Evolutionary conservation across 2,113 vertebrate genomes (phyloP), one percentile per base, ranked within the genome.

Genomic region (Rhadina sibilatrix): DNA sequence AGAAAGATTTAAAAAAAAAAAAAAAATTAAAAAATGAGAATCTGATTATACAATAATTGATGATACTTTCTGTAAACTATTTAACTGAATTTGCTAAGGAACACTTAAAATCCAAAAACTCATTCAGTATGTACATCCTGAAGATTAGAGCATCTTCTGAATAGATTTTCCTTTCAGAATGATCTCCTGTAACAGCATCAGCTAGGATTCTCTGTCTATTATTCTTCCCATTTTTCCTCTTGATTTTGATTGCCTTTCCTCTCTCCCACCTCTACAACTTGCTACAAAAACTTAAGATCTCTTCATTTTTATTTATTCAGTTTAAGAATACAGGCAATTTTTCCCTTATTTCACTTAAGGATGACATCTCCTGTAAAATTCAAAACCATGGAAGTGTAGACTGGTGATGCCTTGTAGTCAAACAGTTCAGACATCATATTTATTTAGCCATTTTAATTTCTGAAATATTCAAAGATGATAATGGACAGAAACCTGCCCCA

Each of bases 381-480:
- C 63, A 79, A 15, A 82, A 63, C 40, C 17, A 46, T 84, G 19
- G 52, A 87, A 72, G 13, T n/a, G 10, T 46, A 70, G 37, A 37
- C 24, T 53, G 24, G 31, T 57, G 46, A 76, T 87, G 47, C 42
- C 40, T 91, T 53, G 50, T 21, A 82, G 63, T 86, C 57, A 96
- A 93, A 90, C 38, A 72, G 40, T 69, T 82, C 50, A 83, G 59
- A 54, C 54, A 71, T 87, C 60, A 63, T 68, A 87, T 91, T 89
- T 82, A 65, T 79, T 76, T 49, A 87, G 10, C 19, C 65, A 61
- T 94, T 87, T 94, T 86, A 81, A 93, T 84, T 93, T 93, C 76
- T 89, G 83, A 96, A 93, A 74, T 96, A 93, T 86, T 95, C 35
- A 70, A 80, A 88, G 27, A 60, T 72, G 5, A 46, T 79, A 90